A percentile compares a stretch with the other conserved stretches of the same genome.
phyloP scores from a whole-genome alignment of 2,113 vertebrate genomes.

The Melanerpes aurifrons region DNA sequence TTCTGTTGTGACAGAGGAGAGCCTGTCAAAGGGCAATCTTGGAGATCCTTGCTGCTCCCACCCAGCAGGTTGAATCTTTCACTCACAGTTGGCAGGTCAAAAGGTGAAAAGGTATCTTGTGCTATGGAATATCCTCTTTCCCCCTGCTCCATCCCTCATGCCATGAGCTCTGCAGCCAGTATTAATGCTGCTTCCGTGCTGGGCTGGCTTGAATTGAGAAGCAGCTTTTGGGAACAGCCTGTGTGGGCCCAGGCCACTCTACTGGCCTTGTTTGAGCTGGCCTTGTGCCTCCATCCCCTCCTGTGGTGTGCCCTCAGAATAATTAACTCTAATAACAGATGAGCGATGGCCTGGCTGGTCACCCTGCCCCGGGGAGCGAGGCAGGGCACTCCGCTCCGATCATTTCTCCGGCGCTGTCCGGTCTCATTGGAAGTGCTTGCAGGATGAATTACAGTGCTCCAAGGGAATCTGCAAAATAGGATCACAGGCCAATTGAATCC shows the following conservation, averaged over 20 bases:
- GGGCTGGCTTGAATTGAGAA: not conserved
- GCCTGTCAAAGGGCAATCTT: not conserved
- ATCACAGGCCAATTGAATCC: slow-evolving; percentile 59
- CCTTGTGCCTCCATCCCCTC: not conserved
- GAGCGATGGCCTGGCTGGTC: slow-evolving; percentile 9
- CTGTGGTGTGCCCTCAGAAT: not conserved
- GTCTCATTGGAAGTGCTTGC: not conserved
- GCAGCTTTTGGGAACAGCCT: not conserved
- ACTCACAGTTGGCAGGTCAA: not conserved
- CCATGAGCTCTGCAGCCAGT: accelerated
- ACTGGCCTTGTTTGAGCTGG: not conserved
- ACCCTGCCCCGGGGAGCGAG: accelerated
- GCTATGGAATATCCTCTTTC: not conserved
- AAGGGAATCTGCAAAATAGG: slow-evolving; percentile 56
- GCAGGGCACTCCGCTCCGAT: not conserved
- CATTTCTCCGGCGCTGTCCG: not conserved
- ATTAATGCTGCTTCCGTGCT: not conserved
- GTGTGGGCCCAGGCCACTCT: not conserved
- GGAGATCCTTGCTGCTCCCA: not conserved
- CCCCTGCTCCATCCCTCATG: not conserved
- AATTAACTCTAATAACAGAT: slow-evolving; percentile 26
- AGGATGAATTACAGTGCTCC: slow-evolving; percentile 28
- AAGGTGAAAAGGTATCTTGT: not conserved
- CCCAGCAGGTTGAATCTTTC: not conserved
- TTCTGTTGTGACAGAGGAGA: not conserved